Evolutionary conservation across 2,888 invertebrate species (phyloP).

Genomic region (Sarcophaga variegata): DNA sequence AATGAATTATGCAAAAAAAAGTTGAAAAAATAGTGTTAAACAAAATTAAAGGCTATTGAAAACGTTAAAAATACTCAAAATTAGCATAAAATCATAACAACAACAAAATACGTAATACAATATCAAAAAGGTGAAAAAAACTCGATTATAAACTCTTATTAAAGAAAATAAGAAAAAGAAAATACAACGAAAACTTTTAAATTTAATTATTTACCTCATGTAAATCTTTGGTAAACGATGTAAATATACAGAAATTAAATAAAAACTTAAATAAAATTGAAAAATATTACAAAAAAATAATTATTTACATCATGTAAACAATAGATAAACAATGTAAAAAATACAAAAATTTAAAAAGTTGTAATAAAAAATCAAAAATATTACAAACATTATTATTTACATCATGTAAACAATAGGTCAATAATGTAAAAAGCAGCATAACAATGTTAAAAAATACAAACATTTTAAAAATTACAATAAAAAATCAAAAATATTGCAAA

Average conservation of each 20-base stretch:
- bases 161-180: constrained; percentile 12
- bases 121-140: too few relatives aligned
- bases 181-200: constrained; percentile 17
- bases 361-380: too few relatives aligned
- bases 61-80: not conserved
- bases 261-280: constrained; percentile 2
- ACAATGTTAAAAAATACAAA: too few relatives aligned
- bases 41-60: not conserved
- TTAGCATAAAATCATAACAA: not conserved
- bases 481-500: too few relatives aligned
- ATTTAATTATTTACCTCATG: not conserved
- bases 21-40: not conserved
- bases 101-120: not conserved
- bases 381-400: too few relatives aligned
- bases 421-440: too few relatives aligned
- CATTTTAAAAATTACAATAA: too few relatives aligned
- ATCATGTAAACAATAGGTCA: too few relatives aligned
- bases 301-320: too few relatives aligned
- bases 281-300: constrained; percentile 13
- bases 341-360: too few relatives aligned
- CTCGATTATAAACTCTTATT: not conserved
- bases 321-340: too few relatives aligned
- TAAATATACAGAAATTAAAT: not conserved
- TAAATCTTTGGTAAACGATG: not conserved
- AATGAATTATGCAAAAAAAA: constrained; percentile 55